Percentiles rank a stretch among this genome's conserved stretches.
These are phyloP conservation scores for Hemistola chrysoprasaria DNA, from an alignment of 2,888 invertebrate genomes.

Conservation along the genomic window DNA sequence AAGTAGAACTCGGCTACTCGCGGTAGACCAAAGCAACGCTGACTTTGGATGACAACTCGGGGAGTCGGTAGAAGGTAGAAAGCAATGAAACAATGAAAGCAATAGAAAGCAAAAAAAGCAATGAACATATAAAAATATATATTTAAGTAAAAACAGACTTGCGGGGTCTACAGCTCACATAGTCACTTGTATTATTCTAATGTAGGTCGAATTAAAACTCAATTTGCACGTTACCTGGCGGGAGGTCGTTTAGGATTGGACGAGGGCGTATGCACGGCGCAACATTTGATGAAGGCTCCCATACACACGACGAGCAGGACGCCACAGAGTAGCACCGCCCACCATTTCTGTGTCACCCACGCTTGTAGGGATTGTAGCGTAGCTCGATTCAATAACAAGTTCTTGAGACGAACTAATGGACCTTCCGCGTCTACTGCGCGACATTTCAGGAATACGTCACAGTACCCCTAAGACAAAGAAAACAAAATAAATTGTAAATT, in stretches of 20 bases:
- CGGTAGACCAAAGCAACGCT: too few relatives aligned
- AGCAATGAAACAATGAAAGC: too few relatives aligned
- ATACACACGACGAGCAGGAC: constrained; percentile 96
- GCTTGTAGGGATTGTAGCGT: constrained; percentile 93
- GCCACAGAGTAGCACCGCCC: constrained; percentile 95
- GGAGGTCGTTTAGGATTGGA: constrained; percentile 99
- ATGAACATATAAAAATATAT: too few relatives aligned
- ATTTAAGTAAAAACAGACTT: too few relatives aligned
- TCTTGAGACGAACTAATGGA: constrained; percentile 97
- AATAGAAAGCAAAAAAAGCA: too few relatives aligned
- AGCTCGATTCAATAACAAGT: constrained; percentile 94
- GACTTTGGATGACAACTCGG: too few relatives aligned
- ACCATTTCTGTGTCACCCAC: constrained; percentile 98
- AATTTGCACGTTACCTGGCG: constrained; percentile 87
- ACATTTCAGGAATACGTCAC: constrained; percentile 99
- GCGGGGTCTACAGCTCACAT: too few relatives aligned
- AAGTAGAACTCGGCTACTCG: too few relatives aligned
- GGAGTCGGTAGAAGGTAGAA: too few relatives aligned
- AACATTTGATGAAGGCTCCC: constrained; percentile 99
- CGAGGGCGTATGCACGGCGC: constrained; percentile 99
- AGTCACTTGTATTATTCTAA: too few relatives aligned
- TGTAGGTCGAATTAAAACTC: too few relatives aligned
- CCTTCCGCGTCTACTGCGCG: constrained; percentile 99
- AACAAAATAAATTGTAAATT: too few relatives aligned
- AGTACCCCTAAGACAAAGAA: constrained; percentile 90